Base-by-base conservation (phyloP, 2,797 vertebrate species). In the Malurus leucopterus region DNA sequence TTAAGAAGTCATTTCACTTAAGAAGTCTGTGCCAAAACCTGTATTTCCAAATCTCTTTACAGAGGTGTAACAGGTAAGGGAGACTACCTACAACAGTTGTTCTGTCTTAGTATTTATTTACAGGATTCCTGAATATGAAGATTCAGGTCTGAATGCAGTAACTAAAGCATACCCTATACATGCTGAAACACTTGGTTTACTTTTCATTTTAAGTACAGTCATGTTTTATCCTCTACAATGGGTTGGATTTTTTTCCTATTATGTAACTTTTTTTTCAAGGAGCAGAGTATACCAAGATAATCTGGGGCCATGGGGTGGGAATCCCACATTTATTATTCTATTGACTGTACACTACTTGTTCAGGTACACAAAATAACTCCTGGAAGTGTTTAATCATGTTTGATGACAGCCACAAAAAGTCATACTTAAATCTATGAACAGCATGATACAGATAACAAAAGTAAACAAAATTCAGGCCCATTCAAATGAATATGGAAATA, bases 31-130 rank as follows among this genome's bases (percentile, higher is more conserved):
- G 50, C 46, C 62, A 41, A 94, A 91, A 87, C 20, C 79, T 78
- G 30, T 34, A 89, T 91, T 86, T 63, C 80, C 50, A 92, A 64
- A 93, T 89, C 61, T 77, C 58, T 67, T 83, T 34, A 58, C 16
- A 92, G 53, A 61, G 91, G 57, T 88, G 20, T 36, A 61, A 76
- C 1, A 70, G 26, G 5, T 24, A 91, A 77, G 54, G 59, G 47
- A 88, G 81, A 34, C 9, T 63, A 79, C 41, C 21, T 51, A 16
- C 21, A 59, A 82, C 59, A 77, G 76, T 64, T 72, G 32, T 87
- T 87, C 70, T 84, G 64, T 63, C 84, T 64, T 84, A 82, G 70
- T 91, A 64, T 41, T 91, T 74, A 92, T 75, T 62, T 84, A 72
- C 3, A 86, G 69, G 20, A 84, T 64, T 79, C 72, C 38, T 74